Evolutionary conservation across 2,797 vertebrate species (phyloP).

Genomic region (Rhabdomys pumilio): DNA sequence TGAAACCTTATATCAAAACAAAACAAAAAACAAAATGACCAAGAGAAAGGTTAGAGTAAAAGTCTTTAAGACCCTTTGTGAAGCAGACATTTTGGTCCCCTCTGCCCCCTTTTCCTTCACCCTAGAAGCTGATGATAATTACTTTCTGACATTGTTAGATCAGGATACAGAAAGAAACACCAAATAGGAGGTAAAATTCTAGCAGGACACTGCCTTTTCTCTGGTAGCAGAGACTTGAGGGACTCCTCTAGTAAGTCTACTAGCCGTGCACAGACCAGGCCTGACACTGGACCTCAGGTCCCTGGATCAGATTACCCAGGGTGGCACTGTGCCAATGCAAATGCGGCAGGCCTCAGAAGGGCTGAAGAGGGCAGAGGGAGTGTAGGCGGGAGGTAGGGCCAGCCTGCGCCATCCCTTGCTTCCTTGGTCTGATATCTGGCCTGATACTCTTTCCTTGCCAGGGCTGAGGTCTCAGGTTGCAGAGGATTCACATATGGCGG

Average conservation of each 20-base stretch:
- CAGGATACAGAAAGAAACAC: not conserved
- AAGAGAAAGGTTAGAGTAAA: not conserved
- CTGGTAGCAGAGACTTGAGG: not conserved
- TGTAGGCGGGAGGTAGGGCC: not conserved
- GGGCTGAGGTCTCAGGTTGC: slow-evolving; percentile 72
- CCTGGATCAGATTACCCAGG: too few relatives aligned
- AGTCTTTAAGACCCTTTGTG: not conserved
- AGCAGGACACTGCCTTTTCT: not conserved
- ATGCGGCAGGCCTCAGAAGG: not conserved
- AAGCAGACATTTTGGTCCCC: not conserved
- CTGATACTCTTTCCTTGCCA: slow-evolving; percentile 1
- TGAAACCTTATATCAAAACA: not conserved
- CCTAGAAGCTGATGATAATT: not conserved
- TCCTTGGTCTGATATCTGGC: not conserved
- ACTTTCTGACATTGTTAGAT: not conserved
- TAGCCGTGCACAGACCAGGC: not conserved
- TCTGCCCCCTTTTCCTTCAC: not conserved
- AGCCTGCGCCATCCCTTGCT: not conserved
- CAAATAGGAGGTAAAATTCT: not conserved
- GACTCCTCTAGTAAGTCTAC: not conserved
- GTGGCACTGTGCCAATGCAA: not conserved
- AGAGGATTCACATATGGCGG: slow-evolving; percentile 40
- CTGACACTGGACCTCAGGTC: not conserved
- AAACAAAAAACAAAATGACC: not conserved
- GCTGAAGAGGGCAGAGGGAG: not conserved